A percentile compares a stretch with the other conserved stretches of the same genome.
Evolutionary conservation across 2,113 vertebrate species (phyloP).

Genomic region (Sprattus sprattus): DNA sequence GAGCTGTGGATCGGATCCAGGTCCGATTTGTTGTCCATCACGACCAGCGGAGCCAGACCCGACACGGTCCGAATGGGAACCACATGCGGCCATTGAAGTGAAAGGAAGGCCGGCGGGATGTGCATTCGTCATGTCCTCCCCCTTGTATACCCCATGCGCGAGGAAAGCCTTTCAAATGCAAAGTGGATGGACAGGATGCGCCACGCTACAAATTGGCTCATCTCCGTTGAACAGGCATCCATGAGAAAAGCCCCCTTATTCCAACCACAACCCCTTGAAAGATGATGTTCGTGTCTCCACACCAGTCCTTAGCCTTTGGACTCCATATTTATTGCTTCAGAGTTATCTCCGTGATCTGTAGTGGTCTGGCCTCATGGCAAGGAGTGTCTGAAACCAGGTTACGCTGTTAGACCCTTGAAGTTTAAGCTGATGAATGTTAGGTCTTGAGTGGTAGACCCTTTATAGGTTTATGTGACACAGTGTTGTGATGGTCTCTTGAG

Average conservation of each 20-base stretch:
- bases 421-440: neutral
- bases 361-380: neutral
- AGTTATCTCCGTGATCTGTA: neutral
- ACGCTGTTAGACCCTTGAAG: neutral
- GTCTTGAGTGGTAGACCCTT: neutral
- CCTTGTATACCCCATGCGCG: neutral
- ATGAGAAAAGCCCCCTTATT: neutral
- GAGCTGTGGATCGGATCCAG: neutral
- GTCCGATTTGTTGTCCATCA: constrained; percentile 8
- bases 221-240: neutral
- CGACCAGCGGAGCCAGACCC: neutral
- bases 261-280: neutral
- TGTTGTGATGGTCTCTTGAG: neutral
- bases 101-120: constrained; percentile 7
- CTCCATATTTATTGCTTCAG: neutral
- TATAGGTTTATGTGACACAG: neutral
- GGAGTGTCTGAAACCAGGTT: neutral
- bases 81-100: neutral
- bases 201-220: neutral
- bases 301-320: neutral
- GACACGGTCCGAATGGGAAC: neutral
- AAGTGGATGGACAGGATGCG: neutral
- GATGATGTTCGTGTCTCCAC: neutral
- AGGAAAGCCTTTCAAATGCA: neutral
- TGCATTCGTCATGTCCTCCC: neutral